Evolutionary conservation across 2,888 invertebrate genomes (phyloP).

Genomic region (Anoncus sp.): DNA sequence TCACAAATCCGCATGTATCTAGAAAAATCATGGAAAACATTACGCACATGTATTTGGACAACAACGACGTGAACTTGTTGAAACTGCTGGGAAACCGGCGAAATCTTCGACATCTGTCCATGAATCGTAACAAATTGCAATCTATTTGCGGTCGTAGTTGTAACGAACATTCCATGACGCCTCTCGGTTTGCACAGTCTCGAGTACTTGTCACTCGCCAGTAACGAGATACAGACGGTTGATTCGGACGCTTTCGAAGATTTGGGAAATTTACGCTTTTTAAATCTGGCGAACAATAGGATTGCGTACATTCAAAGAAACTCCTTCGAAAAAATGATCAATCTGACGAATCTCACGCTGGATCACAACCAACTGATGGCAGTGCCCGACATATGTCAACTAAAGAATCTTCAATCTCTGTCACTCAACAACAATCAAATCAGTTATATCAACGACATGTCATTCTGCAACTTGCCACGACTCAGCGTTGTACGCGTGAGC

Average conservation of each 20-base stretch:
- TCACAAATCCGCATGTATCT: background rate
- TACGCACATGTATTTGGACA: background rate
- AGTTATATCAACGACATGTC: background rate
- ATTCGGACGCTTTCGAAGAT: background rate
- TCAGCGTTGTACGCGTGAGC: background rate
- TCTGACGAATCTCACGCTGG: background rate
- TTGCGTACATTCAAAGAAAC: background rate
- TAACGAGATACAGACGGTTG: background rate
- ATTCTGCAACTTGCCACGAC: slow-evolving; percentile 1
- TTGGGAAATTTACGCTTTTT: background rate
- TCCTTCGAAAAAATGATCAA: background rate
- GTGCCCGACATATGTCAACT: slow-evolving; percentile 8
- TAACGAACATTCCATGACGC: background rate
- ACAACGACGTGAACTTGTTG: background rate
- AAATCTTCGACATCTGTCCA: background rate
- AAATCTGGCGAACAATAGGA: background rate
- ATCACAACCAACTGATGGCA: background rate
- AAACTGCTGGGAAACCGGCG: background rate
- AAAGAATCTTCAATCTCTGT: background rate
- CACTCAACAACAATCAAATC: background rate
- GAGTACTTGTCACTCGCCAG: background rate
- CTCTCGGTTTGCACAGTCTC: background rate
- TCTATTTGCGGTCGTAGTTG: background rate
- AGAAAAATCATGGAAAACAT: background rate
- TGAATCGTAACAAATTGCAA: background rate